phyloP scores from a whole-genome alignment of 2,113 vertebrate genomes.

The Salvelinus alpinus region DNA sequence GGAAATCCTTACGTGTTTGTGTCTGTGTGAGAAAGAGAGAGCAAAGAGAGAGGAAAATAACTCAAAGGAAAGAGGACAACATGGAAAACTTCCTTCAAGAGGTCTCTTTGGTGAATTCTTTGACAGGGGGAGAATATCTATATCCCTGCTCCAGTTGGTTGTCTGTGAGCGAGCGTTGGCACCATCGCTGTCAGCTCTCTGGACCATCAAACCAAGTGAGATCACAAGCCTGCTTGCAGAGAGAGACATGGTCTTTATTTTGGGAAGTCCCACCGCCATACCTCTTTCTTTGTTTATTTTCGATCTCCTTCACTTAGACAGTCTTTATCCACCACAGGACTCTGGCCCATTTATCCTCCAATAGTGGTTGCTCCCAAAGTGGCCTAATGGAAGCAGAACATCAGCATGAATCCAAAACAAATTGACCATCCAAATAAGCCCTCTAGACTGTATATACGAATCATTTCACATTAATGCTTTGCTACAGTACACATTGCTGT shows the following conservation, averaged over 20 bases:
- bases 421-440: background rate
- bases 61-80: background rate
- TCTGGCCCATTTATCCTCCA: background rate
- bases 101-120: background rate
- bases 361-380: background rate
- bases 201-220: slow-evolving; percentile 3
- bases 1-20: too few relatives aligned
- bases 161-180: background rate
- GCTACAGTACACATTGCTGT: background rate
- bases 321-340: too few relatives aligned
- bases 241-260: background rate
- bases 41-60: too few relatives aligned
- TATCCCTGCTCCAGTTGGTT: background rate
- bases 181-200: slow-evolving; percentile 2
- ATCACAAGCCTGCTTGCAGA: slow-evolving; percentile 3
- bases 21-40: too few relatives aligned
- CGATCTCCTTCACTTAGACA: too few relatives aligned
- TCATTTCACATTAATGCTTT: too few relatives aligned
- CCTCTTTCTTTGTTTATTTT: background rate
- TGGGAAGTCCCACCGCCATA: too few relatives aligned
- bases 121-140: background rate
- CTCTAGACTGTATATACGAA: too few relatives aligned
- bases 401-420: slow-evolving; percentile 9
- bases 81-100: slow-evolving; percentile 2
- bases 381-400: background rate